Evolutionary conservation across 2,113 vertebrate genomes (phyloP).

Genomic region (human (Homo sapiens)): DNA sequence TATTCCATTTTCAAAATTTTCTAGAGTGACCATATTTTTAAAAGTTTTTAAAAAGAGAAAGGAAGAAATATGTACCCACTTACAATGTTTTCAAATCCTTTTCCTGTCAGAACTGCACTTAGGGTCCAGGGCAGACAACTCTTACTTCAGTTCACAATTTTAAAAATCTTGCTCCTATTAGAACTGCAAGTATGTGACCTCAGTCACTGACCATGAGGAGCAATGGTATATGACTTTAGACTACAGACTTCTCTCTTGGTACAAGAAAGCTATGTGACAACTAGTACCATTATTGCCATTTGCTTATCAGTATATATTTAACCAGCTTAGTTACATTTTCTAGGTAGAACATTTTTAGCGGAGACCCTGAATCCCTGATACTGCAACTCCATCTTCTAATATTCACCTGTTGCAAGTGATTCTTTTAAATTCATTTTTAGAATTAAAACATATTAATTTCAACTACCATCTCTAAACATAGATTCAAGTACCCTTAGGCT

Average conservation of each 20-base stretch:
- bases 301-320: background rate
- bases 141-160: background rate
- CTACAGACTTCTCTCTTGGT: background rate
- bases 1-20: background rate
- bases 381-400: background rate
- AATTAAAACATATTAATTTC: background rate
- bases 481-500: background rate
- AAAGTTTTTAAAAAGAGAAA: background rate
- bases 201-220: background rate
- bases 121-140: background rate
- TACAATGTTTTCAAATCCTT: background rate
- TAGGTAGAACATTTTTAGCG: background rate
- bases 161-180: background rate
- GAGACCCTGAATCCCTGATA: background rate
- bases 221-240: background rate
- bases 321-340: background rate
- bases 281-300: background rate
- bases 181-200: background rate
- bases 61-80: background rate
- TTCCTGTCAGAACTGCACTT: background rate
- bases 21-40: background rate
- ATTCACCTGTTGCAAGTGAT: background rate
- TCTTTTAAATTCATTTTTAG: background rate
- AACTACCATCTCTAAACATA: constrained; percentile 20
- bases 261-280: background rate